Evolutionary conservation across 2,113 vertebrate genomes (phyloP).

Genomic region (Tragelaphus scriptus): DNA sequence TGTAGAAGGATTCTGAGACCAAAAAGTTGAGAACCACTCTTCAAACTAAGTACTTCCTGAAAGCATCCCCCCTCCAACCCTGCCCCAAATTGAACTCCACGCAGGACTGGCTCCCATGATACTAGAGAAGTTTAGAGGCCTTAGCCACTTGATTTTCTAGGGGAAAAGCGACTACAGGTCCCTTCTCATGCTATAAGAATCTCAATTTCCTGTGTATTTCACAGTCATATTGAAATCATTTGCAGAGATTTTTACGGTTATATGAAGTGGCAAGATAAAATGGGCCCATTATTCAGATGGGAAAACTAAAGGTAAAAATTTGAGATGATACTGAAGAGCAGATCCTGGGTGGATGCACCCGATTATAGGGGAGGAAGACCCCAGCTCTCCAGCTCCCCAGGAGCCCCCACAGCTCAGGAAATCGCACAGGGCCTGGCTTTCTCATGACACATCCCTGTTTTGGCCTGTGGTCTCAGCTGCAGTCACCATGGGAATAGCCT

Average conservation of each 20-base stretch:
- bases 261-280: not conserved
- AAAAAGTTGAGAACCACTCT: not conserved
- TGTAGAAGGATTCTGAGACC: not conserved
- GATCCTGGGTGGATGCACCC: too few relatives aligned
- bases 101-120: not conserved
- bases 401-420: not conserved
- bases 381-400: not conserved
- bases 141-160: not conserved
- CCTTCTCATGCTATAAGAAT: not conserved
- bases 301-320: not conserved
- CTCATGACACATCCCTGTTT: constrained; percentile 29
- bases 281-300: not conserved
- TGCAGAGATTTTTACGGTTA: not conserved
- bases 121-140: not conserved
- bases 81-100: not conserved
- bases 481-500: constrained; percentile 36
- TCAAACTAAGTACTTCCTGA: not conserved
- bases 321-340: not conserved
- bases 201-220: not conserved
- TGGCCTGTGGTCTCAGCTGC: constrained; percentile 25
- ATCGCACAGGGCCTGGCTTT: not conserved
- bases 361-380: fast-evolving
- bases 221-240: not conserved
- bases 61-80: not conserved
- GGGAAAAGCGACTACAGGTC: fast-evolving